A percentile compares a stretch with the other conserved stretches of the same genome.
These are phyloP conservation scores for Tragopan temminckii DNA, from an alignment of 2,797 vertebrate genomes.

Conservation along the genomic window DNA sequence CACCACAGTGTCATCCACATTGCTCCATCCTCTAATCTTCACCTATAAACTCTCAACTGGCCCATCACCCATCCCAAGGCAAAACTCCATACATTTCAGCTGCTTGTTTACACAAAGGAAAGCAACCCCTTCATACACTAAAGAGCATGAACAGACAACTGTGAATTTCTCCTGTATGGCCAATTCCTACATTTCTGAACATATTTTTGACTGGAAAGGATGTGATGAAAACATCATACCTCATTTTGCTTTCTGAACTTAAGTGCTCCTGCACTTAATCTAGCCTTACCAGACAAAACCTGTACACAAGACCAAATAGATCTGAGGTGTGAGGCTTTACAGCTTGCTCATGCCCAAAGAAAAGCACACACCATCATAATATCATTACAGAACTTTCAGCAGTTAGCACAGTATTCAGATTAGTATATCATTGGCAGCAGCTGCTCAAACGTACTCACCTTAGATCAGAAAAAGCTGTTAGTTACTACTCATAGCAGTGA, in stretches of 20 bases:
- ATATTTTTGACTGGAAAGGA: neutral
- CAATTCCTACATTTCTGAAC: neutral
- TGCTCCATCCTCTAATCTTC: neutral
- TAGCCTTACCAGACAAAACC: neutral
- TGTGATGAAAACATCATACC: neutral
- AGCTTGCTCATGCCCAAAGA: neutral
- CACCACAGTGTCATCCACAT: no score
- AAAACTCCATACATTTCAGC: neutral
- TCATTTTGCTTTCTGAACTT: neutral
- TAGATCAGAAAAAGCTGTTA: neutral
- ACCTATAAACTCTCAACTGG: neutral
- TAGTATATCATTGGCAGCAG: constrained; percentile 36
- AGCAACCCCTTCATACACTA: neutral
- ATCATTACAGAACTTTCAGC: constrained; percentile 42
- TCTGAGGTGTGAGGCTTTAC: neutral
- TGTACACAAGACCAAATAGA: neutral
- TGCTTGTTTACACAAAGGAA: neutral
- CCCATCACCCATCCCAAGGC: neutral
- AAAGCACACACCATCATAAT: neutral
- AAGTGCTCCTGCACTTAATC: neutral
- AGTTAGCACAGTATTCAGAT: constrained; percentile 17
- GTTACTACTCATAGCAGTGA: neutral
- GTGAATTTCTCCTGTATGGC: neutral
- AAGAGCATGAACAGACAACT: neutral
- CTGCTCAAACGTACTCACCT: constrained; percentile 51